Conservation (phyloP, 1,140 invertebrate species). For the Metopolophium dirhodum region DNA sequence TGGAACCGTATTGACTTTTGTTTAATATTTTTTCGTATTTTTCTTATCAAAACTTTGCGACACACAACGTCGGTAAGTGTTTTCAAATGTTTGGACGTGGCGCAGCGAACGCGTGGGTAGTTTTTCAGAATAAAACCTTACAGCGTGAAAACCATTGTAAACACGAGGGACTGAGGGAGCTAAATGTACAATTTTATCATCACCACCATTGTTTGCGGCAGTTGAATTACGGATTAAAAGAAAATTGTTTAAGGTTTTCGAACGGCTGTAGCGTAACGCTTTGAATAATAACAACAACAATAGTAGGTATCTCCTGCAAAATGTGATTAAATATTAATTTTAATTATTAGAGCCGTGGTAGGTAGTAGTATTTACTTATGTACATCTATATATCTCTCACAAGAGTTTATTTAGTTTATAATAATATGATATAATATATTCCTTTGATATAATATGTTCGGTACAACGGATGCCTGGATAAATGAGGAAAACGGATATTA, state of each 20-base stretch:
- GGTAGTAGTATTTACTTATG: background rate
- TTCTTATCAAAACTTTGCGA: slow-evolving; percentile 3
- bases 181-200: slow-evolving; percentile 17
- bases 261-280: background rate
- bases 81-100: background rate
- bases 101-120: background rate
- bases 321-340: background rate
- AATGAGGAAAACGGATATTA: background rate
- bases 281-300: background rate
- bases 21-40: slow-evolving; percentile 25
- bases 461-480: background rate
- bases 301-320: background rate
- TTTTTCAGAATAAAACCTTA: background rate
- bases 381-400: background rate
- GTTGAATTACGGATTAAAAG: slow-evolving; percentile 1
- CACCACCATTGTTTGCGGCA: background rate
- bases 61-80: background rate
- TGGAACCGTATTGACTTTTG: slow-evolving; percentile 26
- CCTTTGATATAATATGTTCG: background rate
- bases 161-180: background rate
- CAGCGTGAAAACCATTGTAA: background rate
- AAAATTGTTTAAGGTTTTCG: background rate
- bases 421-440: background rate
- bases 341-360: background rate
- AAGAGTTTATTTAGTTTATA: background rate